Conservation (phyloP, 2,888 invertebrate genomes). For the Vesta saturnalis region DNA sequence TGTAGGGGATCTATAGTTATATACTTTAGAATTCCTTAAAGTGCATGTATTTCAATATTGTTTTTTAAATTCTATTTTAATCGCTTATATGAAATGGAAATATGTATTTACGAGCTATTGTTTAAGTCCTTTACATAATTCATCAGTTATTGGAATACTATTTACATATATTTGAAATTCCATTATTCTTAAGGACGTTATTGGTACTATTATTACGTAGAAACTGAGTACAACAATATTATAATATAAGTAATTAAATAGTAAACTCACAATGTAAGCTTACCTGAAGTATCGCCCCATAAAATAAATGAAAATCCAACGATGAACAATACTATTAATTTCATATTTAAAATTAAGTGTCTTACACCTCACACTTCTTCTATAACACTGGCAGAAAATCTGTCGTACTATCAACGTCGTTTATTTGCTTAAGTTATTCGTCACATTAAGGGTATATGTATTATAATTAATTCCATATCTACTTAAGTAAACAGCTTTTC, state of each 20-base stretch:
- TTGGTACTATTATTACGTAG: slow-evolving; percentile 36
- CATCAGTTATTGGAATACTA: slow-evolving; percentile 44
- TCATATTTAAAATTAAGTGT: slow-evolving; percentile 32
- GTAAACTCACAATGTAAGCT: slow-evolving; percentile 17
- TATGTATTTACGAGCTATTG: slow-evolving; percentile 22
- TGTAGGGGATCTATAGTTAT: neutral
- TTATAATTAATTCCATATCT: slow-evolving; percentile 49
- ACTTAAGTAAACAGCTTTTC: slow-evolving; percentile 33
- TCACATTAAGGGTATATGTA: slow-evolving; percentile 45
- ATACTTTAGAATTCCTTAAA: too few relatives aligned
- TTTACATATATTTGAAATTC: slow-evolving; percentile 50
- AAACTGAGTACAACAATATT: slow-evolving; percentile 8
- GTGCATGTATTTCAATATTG: slow-evolving; percentile 18
- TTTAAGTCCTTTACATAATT: slow-evolving; percentile 34
- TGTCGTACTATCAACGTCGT: slow-evolving; percentile 45
- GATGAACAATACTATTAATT: slow-evolving; percentile 22
- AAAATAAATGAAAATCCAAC: slow-evolving; percentile 15
- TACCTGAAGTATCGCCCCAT: slow-evolving; percentile 21
- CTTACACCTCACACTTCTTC: slow-evolving; percentile 41
- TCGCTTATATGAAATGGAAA: slow-evolving; percentile 24
- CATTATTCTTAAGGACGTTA: slow-evolving; percentile 45
- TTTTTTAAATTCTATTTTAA: slow-evolving; percentile 21
- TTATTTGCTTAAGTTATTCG: slow-evolving; percentile 46
- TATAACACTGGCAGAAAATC: slow-evolving; percentile 48
- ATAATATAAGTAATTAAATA: neutral